These are phyloP conservation scores for Lutraria rhynchaena DNA, from an alignment of 1,140 invertebrate species.

Conservation along the genomic window DNA sequence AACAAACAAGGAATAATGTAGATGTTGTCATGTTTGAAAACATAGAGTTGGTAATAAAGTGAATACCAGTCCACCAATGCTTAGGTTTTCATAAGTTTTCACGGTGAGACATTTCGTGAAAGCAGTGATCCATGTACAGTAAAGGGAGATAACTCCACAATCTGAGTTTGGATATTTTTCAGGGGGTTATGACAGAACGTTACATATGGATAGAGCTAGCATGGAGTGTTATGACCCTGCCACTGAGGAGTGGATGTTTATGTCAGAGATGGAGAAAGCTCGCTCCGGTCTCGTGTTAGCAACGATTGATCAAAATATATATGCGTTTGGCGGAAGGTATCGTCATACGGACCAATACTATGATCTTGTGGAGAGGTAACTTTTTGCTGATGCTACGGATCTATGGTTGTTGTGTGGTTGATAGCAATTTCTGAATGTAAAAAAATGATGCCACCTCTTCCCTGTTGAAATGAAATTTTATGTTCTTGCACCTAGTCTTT, in stretches of 20 bases:
- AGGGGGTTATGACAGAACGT: conserved; percentile 80
- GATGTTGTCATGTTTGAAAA: too few relatives aligned
- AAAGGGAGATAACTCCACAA: too few relatives aligned
- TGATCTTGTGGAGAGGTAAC: conserved; percentile 78
- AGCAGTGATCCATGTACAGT: too few relatives aligned
- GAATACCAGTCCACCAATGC: too few relatives aligned
- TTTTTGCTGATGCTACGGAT: conserved; percentile 11
- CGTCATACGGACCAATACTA: conserved; percentile 79
- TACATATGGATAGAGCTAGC: conserved; percentile 80
- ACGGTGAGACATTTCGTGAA: too few relatives aligned
- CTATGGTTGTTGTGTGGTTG: too few relatives aligned
- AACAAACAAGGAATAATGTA: too few relatives aligned
- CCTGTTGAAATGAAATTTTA: not conserved
- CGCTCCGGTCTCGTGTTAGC: conserved; percentile 78
- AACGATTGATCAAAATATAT: conserved; percentile 78
- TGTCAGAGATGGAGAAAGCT: conserved; percentile 80
- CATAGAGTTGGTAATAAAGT: too few relatives aligned
- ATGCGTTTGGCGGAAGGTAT: conserved; percentile 79
- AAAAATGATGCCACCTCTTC: too few relatives aligned
- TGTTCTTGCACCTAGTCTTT: not conserved
- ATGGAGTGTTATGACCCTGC: conserved; percentile 79
- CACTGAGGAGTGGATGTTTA: conserved; percentile 79
- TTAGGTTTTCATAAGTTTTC: too few relatives aligned
- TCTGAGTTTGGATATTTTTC: too few relatives aligned
- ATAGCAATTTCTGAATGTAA: too few relatives aligned